A percentile compares a stretch with the other conserved stretches of the same genome.
Conservation (phyloP, 2,797 vertebrate species). For the Sitta carolinensis region DNA sequence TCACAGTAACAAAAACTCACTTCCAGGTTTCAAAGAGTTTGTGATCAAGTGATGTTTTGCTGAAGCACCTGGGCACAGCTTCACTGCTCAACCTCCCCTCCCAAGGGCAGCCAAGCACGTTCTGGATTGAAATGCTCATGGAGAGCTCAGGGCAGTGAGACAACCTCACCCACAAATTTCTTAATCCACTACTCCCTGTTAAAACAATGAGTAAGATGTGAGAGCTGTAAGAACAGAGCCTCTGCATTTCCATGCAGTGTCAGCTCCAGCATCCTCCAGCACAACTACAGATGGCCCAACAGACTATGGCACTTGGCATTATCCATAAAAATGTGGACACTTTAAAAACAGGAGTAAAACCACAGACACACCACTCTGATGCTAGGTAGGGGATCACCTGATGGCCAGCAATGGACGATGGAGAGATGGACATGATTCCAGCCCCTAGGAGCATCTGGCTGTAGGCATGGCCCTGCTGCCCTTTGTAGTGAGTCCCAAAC, state of each 20-base stretch:
- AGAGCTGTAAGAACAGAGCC: not conserved
- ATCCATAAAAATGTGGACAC: fast-evolving
- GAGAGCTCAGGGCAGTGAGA: not conserved
- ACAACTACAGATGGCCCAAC: not conserved
- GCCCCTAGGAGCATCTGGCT: not conserved
- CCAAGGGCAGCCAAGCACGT: not conserved
- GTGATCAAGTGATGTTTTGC: not conserved
- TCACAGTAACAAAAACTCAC: not conserved
- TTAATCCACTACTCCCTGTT: not conserved
- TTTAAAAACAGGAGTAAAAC: not conserved
- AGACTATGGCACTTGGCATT: not conserved
- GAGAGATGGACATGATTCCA: not conserved
- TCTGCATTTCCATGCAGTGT: not conserved
- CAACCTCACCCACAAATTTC: not conserved
- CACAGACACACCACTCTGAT: not conserved
- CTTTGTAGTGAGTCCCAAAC: not conserved
- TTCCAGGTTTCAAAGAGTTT: not conserved
- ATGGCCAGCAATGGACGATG: fast-evolving
- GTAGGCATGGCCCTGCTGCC: not conserved
- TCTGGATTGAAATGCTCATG: not conserved
- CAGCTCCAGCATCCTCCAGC: not conserved
- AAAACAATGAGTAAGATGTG: not conserved
- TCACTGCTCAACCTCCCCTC: not conserved
- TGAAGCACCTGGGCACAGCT: not conserved
- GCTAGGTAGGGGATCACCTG: not conserved